Conservation (phyloP, 2,797 vertebrate species). For the Gorsachius magnificus region DNA sequence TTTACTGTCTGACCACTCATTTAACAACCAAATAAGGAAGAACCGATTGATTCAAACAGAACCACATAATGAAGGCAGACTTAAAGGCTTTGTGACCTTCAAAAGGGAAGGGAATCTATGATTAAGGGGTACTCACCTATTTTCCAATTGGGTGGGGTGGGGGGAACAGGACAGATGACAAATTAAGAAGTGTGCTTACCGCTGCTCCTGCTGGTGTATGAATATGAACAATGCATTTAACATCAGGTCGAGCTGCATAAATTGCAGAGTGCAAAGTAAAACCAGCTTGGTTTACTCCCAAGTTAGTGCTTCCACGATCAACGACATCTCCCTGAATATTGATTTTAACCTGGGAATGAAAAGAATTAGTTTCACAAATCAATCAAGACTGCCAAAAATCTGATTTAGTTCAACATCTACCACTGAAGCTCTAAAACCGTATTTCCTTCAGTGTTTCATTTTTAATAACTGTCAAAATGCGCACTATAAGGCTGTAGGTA, state of each 20-base stretch:
- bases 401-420: background rate
- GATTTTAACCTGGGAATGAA: constrained; percentile 87
- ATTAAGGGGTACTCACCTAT: background rate
- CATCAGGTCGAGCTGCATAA: constrained; percentile 88
- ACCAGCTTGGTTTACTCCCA: constrained; percentile 94
- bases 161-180: background rate
- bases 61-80: background rate
- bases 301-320: constrained; percentile 94
- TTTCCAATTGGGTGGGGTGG: background rate
- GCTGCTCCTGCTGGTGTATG: constrained; percentile 93
- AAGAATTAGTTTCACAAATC: background rate
- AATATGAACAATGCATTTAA: constrained; percentile 91
- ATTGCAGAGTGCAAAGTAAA: constrained; percentile 93
- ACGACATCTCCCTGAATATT: constrained; percentile 91
- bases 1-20: background rate
- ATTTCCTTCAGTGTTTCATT: background rate
- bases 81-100: background rate
- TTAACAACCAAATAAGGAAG: background rate
- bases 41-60: background rate
- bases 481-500: background rate
- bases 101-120: background rate
- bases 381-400: background rate
- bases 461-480: background rate
- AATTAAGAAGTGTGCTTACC: constrained; percentile 69
- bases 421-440: background rate